phyloP scores from a whole-genome alignment of 2,797 vertebrate species.

The Phoeniculus purpureus region DNA sequence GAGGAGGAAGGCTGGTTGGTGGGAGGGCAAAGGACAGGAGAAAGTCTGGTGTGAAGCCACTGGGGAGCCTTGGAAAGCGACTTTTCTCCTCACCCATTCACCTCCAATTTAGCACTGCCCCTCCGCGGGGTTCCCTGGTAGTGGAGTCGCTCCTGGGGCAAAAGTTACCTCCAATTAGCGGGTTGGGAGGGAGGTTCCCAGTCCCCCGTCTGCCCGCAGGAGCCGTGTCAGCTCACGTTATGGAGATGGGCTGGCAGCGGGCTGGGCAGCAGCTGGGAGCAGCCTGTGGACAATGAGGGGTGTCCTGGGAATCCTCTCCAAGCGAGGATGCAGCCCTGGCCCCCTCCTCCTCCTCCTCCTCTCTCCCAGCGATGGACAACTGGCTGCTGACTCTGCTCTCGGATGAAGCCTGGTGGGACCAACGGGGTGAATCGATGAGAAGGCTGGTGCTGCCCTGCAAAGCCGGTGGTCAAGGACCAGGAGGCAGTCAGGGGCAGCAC shows the following conservation, averaged over 20 bases:
- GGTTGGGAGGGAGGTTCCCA: neutral
- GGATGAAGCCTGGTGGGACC: neutral
- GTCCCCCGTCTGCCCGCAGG: neutral
- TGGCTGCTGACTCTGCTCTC: fast-evolving
- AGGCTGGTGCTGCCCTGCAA: neutral
- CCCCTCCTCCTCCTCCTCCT: neutral
- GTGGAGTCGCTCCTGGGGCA: slow-evolving; percentile 42
- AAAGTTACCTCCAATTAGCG: slow-evolving; percentile 58
- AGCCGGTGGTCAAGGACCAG: neutral
- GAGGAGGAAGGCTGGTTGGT: neutral
- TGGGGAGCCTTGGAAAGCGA: neutral
- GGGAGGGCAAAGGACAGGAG: neutral
- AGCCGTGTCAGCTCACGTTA: slow-evolving; percentile 56
- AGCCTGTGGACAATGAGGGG: slow-evolving; percentile 11
- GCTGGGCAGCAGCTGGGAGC: slow-evolving; percentile 41
- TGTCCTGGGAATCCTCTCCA: slow-evolving; percentile 18
- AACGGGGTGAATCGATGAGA: no score
- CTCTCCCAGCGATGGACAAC: neutral
- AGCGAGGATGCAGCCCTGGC: neutral
- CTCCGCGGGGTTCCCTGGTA: slow-evolving; percentile 30
- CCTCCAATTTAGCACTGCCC: neutral
- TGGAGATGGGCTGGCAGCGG: neutral
- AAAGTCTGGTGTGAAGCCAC: neutral
- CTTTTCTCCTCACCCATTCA: neutral
- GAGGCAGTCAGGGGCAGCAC: neutral